Evolutionary conservation across 2,888 invertebrate species (phyloP), one percentile per base, ranked within the genome.

Genomic region (Mongoloraphidia duomilia): DNA sequence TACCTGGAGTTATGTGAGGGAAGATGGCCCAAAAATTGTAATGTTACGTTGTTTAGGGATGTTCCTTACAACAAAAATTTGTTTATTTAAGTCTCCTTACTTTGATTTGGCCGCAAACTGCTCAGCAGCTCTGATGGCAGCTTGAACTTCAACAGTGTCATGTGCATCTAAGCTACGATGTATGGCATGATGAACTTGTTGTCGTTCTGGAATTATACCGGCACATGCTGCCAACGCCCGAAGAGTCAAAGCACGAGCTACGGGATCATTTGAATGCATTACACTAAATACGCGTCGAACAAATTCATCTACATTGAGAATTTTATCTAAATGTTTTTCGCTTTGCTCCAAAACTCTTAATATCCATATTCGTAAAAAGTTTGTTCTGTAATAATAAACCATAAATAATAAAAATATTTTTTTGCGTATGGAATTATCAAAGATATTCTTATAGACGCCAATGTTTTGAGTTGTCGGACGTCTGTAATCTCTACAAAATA

Each of bases 181-280:
- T 47, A 97, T 93, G 52, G 91, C 90, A 61, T 96, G 95, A 65
- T 97, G 96, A 0, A 95, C 91, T 68, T 91, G 90, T 61, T 93
- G 91, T 55, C 90, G 76, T 69, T 96, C 94, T 0, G 92, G 87
- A 55, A 96, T 93, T 34, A 95, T 90, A 14, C 87, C 83, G 1
- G 95, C 93, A 3, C 94, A 86, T 41, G 91, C 92, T 1, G 94
- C 95, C 34, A 96, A 72, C 0, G 92, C 92, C 54, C 89, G 75
- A 9, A 97, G 68, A 0, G 94, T 91, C 9, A 96, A 70, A 0
- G 95, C 91, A 59, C 96, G 76, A 0, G 96, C 96, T 8, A 95
- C 85, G 0, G 96, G 94, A 69, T 97, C 97, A 65, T 97, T 97
- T 8, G 95, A 93, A 67, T 96, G 93, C 58, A 92, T 85, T 1